These are phyloP conservation scores for Conomelus anceps DNA, from an alignment of 2,888 invertebrate genomes.

Conservation along the genomic window DNA sequence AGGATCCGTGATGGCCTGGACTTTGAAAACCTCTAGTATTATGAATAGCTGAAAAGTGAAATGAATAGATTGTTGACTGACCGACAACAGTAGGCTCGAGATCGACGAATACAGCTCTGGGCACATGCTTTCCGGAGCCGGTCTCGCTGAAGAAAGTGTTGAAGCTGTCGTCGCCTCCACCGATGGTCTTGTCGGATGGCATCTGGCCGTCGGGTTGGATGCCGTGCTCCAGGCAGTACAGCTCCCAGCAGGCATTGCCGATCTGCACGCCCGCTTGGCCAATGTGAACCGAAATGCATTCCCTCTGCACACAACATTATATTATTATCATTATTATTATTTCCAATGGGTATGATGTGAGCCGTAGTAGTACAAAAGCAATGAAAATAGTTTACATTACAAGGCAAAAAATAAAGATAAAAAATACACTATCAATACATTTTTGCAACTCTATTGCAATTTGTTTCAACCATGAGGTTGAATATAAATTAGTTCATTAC, in stretches of 20 bases:
- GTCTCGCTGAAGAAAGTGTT: conserved; percentile 94
- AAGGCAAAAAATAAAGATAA: too few relatives aligned
- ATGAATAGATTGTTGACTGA: conserved; percentile 37
- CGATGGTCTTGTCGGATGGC: conserved; percentile 88
- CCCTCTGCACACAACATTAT: conserved; percentile 51
- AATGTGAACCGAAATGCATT: conserved; percentile 71
- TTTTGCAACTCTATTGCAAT: too few relatives aligned
- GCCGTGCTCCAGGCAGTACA: conserved; percentile 81
- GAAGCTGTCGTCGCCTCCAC: conserved; percentile 89
- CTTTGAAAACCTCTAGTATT: too few relatives aligned
- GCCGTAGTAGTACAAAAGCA: too few relatives aligned
- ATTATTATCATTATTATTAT: neutral
- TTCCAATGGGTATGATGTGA: neutral
- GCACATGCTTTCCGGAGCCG: conserved; percentile 92
- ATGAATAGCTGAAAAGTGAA: too few relatives aligned
- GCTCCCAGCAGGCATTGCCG: conserved; percentile 84
- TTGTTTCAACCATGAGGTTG: too few relatives aligned
- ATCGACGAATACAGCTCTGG: conserved; percentile 90
- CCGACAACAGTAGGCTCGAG: conserved; percentile 91
- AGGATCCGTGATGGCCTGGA: too few relatives aligned
- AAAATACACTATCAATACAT: too few relatives aligned
- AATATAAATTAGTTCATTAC: too few relatives aligned
- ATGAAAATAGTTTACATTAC: too few relatives aligned
- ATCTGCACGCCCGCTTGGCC: conserved; percentile 83
- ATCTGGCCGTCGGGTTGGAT: conserved; percentile 91